Evolutionary conservation across 2,888 invertebrate genomes (phyloP).

Genomic region (Hydroisotoma schaefferi): DNA sequence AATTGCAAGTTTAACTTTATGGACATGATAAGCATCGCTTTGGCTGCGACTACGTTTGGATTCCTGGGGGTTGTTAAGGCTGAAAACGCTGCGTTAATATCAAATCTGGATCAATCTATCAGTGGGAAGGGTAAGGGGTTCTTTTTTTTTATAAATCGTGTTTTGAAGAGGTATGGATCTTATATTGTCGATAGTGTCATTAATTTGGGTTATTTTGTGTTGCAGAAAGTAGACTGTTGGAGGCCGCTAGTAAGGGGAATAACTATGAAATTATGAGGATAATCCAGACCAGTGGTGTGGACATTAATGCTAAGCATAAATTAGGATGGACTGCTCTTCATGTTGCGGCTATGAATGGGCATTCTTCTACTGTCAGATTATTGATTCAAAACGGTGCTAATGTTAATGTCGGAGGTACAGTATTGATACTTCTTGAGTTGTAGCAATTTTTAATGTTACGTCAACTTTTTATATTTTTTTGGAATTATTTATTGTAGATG

Average conservation of each 20-base stretch:
- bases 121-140: background rate
- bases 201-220: background rate
- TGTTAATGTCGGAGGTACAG: conserved; percentile 66
- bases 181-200: background rate
- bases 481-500: too few species aligned
- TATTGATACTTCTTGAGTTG: too few species aligned
- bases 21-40: background rate
- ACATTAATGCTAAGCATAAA: conserved; percentile 67
- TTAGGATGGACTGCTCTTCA: conserved; percentile 86
- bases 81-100: background rate
- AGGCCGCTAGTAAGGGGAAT: conserved; percentile 26
- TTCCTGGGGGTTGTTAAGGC: conserved; percentile 4
- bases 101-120: background rate
- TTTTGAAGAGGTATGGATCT: background rate
- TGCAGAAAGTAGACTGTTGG: conserved; percentile 9
- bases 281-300: conserved; percentile 49
- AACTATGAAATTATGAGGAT: conserved; percentile 19
- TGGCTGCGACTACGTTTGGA: background rate
- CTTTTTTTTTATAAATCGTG: background rate
- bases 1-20: background rate
- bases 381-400: conserved; percentile 73
- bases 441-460: too few species aligned
- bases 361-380: conserved; percentile 59
- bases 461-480: too few species aligned
- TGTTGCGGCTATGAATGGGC: conserved; percentile 76